These are phyloP conservation scores for Pollenia griseotomentosa DNA, from an alignment of 2,888 invertebrate species.

Conservation along the genomic window DNA sequence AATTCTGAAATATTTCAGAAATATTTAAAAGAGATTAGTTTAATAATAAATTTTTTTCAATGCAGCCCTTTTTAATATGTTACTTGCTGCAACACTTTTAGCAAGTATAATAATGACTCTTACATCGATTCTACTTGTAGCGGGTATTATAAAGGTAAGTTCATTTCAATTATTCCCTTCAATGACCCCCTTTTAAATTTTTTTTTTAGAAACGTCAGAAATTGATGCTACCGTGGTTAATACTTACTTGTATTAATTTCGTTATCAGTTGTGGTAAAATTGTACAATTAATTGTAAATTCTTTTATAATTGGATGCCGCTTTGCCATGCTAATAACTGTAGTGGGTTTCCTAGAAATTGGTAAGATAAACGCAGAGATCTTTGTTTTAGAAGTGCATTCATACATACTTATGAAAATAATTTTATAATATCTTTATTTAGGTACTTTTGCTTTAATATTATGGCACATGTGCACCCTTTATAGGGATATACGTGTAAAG, in stretches of 20 bases:
- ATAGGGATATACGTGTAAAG: background rate
- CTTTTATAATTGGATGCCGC: no score
- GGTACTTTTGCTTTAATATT: background rate
- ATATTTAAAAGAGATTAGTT: no score
- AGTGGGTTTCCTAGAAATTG: no score
- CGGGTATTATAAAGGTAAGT: constrained; percentile 1
- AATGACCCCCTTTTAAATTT: background rate
- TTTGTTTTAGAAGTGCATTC: no score
- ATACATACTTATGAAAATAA: no score
- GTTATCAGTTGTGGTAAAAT: background rate
- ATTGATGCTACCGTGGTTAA: constrained; percentile 26
- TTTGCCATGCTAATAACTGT: no score
- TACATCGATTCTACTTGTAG: background rate
- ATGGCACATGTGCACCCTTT: background rate
- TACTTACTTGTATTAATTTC: background rate
- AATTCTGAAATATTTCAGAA: no score
- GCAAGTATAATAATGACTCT: background rate
- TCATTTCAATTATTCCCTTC: background rate
- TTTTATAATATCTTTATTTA: background rate
- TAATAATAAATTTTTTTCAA: no score
- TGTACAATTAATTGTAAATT: background rate
- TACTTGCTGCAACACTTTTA: background rate
- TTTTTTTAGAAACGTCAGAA: constrained; percentile 6
- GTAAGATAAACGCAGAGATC: no score
- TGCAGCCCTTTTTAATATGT: background rate